Evolutionary conservation across 2,888 invertebrate species (phyloP).

Genomic region (Himalopsyche anomala): DNA sequence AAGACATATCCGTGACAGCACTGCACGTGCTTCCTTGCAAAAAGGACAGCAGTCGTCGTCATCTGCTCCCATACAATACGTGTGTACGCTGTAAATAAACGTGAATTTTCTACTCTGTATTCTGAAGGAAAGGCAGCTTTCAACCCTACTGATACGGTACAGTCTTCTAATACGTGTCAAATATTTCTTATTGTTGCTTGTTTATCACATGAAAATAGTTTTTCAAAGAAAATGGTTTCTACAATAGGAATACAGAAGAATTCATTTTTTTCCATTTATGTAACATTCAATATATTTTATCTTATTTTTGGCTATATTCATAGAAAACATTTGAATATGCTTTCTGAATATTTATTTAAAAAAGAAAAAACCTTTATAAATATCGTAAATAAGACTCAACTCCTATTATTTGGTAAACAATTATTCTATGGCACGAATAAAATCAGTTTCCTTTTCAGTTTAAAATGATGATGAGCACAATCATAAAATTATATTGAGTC

Average conservation of each 20-base stretch:
- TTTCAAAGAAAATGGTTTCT: not conserved
- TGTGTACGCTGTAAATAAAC: constrained; percentile 47
- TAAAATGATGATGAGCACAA: too few relatives aligned
- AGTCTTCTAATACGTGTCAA: constrained; percentile 22
- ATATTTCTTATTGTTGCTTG: constrained; percentile 34
- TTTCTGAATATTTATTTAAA: too few relatives aligned
- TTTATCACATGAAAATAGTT: not conserved
- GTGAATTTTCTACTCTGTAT: constrained; percentile 41
- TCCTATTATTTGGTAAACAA: too few relatives aligned
- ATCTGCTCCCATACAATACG: constrained; percentile 48
- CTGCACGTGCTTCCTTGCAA: constrained; percentile 45
- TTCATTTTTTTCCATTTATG: not conserved
- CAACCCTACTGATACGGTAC: constrained; percentile 1
- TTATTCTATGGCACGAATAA: too few relatives aligned
- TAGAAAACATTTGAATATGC: too few relatives aligned
- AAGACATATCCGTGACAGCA: constrained; percentile 41
- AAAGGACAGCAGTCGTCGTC: constrained; percentile 31
- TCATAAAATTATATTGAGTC: too few relatives aligned
- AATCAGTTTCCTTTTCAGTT: too few relatives aligned
- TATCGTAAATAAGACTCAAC: too few relatives aligned
- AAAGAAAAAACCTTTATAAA: too few relatives aligned
- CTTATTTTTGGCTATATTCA: too few relatives aligned
- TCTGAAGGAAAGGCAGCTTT: constrained; percentile 36
- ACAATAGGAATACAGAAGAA: not conserved
- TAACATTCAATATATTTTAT: too few relatives aligned